Base-by-base conservation (phyloP, 2,888 invertebrate genomes). In the Iselma pallidipennis region DNA sequence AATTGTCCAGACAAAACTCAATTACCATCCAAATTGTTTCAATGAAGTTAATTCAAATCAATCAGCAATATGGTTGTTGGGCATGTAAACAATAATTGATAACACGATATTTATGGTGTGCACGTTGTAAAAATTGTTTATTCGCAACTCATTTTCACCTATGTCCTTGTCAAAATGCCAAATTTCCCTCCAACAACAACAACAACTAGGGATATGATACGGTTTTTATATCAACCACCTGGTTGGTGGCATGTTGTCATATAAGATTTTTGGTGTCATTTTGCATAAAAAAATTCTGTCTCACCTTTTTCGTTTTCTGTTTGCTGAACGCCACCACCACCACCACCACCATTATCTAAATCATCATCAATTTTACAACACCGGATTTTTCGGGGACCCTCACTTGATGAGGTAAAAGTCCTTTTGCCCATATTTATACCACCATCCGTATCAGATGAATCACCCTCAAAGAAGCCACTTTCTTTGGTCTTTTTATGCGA, bases 391-490 rank as follows among this genome's bases (percentile, higher is more conserved):
- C 12, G 73, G 5, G 60, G 66, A 57, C 70, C 71, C 53, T 79
- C 80, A 73, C 77, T 76, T 25, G 79, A 79, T 42, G 76, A 74
- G 4, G 78, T 80, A 70, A 75, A 79, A 73, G 80, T 80, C 74
- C 81, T 78, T 78, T 81, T 81, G 45, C 80, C 81, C 83, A 81
- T 82, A 61, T 86, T 87, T 82, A 84, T 84, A 69, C 83, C 84
- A 65, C 77, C 77, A 65, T 82, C 83, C 69, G 86, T 85, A 77
- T 88, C 87, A 75, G 86, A 85, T 76, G 86, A 86, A 78, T 88
- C 89, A 71, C 90, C 91, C 82, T 92, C 92, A 85, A 91, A 92
- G 80, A 91, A 92, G 67, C 92, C 92, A 80, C 92, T 92, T 84
- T 93, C 92, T 85, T 92, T 82, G 66, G 81, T 82, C 74, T 81